Evolutionary conservation across 1,140 invertebrate species (phyloP).

Genomic region (Drosophila paulistorum): DNA sequence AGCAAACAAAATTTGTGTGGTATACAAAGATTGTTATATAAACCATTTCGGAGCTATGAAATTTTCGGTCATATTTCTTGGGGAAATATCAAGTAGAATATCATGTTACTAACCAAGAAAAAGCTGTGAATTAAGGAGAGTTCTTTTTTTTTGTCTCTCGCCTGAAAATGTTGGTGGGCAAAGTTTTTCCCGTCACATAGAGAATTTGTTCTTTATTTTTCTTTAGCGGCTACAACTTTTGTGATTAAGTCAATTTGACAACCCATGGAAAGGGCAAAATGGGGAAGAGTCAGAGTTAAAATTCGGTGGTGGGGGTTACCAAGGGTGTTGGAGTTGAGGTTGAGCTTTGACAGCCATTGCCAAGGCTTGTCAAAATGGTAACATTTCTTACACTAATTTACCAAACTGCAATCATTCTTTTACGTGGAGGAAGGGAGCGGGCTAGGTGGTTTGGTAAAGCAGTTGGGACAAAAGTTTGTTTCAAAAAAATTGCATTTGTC

Average conservation of each 20-base stretch:
- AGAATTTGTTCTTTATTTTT: neutral
- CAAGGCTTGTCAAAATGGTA: neutral
- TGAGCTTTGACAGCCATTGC: slow-evolving; percentile 4
- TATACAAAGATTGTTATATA: no score
- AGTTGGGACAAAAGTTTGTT: no score
- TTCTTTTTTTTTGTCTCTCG: no score
- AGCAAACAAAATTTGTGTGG: neutral
- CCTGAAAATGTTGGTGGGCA: slow-evolving; percentile 12
- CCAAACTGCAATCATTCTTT: neutral
- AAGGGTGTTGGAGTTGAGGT: no score
- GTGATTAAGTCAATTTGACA: slow-evolving; percentile 56
- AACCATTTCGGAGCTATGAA: no score
- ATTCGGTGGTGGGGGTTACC: no score
- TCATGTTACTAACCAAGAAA: neutral
- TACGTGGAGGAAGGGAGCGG: neutral
- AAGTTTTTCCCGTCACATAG: slow-evolving; percentile 8
- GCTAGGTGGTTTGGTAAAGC: no score
- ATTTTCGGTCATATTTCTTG: no score
- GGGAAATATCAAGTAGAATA: neutral
- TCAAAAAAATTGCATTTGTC: slow-evolving; percentile 14
- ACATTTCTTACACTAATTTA: neutral
- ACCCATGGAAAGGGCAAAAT: neutral
- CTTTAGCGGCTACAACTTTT: slow-evolving; percentile 51
- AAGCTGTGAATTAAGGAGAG: no score
- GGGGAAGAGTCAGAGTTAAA: no score